A percentile compares a stretch with the other conserved stretches of the same genome.
phyloP scores from a whole-genome alignment of 2,113 vertebrate species.

The Rhynchomys soricoides region DNA sequence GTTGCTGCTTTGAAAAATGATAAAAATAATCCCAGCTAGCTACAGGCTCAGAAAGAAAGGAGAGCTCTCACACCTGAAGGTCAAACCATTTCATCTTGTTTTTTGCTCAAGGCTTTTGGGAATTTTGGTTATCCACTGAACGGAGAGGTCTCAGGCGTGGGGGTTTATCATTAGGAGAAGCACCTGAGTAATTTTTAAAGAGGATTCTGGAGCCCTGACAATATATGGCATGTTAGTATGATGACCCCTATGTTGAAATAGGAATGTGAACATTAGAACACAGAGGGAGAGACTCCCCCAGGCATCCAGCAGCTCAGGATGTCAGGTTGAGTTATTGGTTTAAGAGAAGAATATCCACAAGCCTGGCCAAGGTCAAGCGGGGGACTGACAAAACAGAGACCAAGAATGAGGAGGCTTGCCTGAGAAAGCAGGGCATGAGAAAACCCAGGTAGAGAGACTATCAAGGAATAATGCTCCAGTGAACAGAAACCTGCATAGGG shows the following conservation, averaged over 20 bases:
- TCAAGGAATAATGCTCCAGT: not conserved
- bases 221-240: not conserved
- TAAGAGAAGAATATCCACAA: not conserved
- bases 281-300: not conserved
- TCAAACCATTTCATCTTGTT: constrained; percentile 71
- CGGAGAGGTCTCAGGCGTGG: not conserved
- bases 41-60: constrained; percentile 66
- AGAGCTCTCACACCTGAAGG: constrained; percentile 74
- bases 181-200: constrained; percentile 55
- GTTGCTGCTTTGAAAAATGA: constrained; percentile 85
- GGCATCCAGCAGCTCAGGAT: not conserved
- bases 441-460: not conserved
- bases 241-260: constrained; percentile 1
- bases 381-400: not conserved
- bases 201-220: constrained; percentile 15
- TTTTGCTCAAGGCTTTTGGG: constrained; percentile 52
- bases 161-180: constrained; percentile 25
- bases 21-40: constrained; percentile 83
- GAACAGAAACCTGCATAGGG: not conserved
- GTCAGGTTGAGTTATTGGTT: constrained; percentile 12
- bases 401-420: not conserved
- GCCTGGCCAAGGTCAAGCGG: constrained; percentile 28
- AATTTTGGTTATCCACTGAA: constrained; percentile 69
- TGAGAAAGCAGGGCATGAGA: not conserved
- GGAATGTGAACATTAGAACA: not conserved